A percentile compares a stretch with the other conserved stretches of the same genome.
phyloP scores from a whole-genome alignment of 1,140 invertebrate genomes.

The Meloidogyne floridensis region DNA sequence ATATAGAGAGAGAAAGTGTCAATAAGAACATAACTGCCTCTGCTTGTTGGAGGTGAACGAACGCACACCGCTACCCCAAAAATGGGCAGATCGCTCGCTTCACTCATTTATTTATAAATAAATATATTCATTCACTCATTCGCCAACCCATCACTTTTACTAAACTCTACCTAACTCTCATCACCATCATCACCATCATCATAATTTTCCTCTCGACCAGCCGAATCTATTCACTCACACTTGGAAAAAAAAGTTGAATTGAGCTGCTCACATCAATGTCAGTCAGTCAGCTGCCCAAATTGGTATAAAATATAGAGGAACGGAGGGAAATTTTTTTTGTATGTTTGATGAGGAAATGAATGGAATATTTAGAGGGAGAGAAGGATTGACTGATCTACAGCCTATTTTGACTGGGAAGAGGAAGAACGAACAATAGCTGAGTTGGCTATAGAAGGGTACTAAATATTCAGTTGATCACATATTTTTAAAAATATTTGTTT shows the following conservation, averaged over 20 bases:
- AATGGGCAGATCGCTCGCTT: too few species aligned
- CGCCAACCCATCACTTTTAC: background rate
- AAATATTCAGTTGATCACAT: background rate
- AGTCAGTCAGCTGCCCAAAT: slow-evolving; percentile 4
- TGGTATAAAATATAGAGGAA: background rate
- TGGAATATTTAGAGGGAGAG: background rate
- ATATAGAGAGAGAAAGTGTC: too few species aligned
- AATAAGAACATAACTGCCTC: too few species aligned
- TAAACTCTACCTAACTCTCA: background rate
- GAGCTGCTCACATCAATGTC: background rate
- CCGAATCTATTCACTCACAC: background rate
- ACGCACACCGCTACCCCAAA: background rate
- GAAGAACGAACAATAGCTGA: background rate
- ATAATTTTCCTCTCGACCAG: background rate
- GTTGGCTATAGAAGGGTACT: background rate
- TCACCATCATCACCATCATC: too few species aligned
- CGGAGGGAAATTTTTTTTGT: background rate
- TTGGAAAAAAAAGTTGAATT: background rate
- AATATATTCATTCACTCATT: background rate
- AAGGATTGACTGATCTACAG: background rate
- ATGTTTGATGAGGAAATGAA: background rate
- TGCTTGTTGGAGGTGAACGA: too few species aligned
- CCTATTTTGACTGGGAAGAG: too few species aligned
- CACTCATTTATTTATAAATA: too few species aligned
- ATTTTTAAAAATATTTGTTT: too few species aligned